Conservation (phyloP, 2,888 invertebrate genomes). For the Drosophila sordidula region DNA sequence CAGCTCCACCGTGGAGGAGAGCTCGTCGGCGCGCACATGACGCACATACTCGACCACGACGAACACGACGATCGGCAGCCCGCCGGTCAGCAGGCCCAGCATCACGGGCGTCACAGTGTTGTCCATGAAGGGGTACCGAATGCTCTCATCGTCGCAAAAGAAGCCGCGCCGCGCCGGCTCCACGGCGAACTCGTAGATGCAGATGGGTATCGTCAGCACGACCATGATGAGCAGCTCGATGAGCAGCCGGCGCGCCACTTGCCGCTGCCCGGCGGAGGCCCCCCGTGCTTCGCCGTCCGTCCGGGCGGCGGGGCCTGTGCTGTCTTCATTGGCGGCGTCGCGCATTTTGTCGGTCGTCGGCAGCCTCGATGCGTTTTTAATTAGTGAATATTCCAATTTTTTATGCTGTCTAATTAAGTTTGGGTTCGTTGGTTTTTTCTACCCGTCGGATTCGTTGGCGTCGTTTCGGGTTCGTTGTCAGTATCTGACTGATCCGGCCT, state of each 20-base stretch:
- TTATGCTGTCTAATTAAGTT: slow-evolving; percentile 58
- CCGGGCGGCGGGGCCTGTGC: slow-evolving; percentile 4
- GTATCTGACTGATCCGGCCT: slow-evolving; percentile 66
- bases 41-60: slow-evolving; percentile 69
- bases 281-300: slow-evolving; percentile 10
- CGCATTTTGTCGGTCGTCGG: slow-evolving; percentile 55
- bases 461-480: slow-evolving; percentile 77
- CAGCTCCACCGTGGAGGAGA: slow-evolving; percentile 44
- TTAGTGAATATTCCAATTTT: slow-evolving; percentile 74
- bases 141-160: slow-evolving; percentile 80
- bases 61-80: slow-evolving; percentile 58
- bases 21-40: slow-evolving; percentile 46
- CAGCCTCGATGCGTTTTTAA: slow-evolving; percentile 61
- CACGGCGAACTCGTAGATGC: slow-evolving; percentile 71
- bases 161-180: slow-evolving; percentile 79
- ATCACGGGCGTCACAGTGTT: slow-evolving; percentile 71
- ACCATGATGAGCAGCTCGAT: slow-evolving; percentile 71
- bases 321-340: slow-evolving; percentile 52
- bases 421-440: slow-evolving; percentile 36
- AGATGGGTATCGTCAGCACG: slow-evolving; percentile 67
- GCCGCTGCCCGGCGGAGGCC: slow-evolving; percentile 40
- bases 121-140: slow-evolving; percentile 72
- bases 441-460: slow-evolving; percentile 46
- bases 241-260: slow-evolving; percentile 55
- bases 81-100: slow-evolving; percentile 61